A percentile compares a stretch with the other conserved stretches of the same genome.
Conservation (phyloP, 2,113 vertebrate genomes). For the Brachyistius frenatus region DNA sequence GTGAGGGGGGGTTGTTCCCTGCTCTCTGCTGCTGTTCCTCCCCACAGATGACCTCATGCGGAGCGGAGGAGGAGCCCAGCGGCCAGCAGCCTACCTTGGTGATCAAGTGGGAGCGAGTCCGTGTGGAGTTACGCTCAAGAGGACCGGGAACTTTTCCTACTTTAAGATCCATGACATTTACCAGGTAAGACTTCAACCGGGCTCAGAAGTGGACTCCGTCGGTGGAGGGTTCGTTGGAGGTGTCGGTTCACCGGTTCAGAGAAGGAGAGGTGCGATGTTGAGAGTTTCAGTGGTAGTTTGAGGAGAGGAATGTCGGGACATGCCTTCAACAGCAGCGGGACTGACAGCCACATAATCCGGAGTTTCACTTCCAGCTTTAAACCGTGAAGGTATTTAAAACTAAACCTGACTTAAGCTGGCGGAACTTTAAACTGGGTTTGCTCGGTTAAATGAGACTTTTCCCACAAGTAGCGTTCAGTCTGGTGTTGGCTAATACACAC, state of each 20-base stretch:
- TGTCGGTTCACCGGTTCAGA: neutral
- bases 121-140: slow-evolving; percentile 74
- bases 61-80: slow-evolving; percentile 65
- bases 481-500: neutral
- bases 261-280: slow-evolving; percentile 22
- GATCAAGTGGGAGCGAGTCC: slow-evolving; percentile 62
- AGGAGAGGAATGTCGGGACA: slow-evolving; percentile 77
- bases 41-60: slow-evolving; percentile 76
- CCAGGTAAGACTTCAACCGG: slow-evolving; percentile 73
- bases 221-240: neutral
- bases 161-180: slow-evolving; percentile 77
- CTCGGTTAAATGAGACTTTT: neutral
- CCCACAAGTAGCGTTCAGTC: neutral
- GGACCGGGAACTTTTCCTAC: slow-evolving; percentile 61
- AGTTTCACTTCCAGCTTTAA: neutral
- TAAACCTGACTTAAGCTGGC: neutral
- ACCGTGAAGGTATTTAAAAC: too few species aligned
- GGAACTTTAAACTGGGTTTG: neutral
- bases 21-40: slow-evolving; percentile 28
- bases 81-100: slow-evolving; percentile 67
- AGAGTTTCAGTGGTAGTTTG: slow-evolving; percentile 37
- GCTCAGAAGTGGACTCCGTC: neutral
- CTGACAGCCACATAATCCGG: slow-evolving; percentile 39
- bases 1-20: slow-evolving; percentile 24
- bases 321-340: slow-evolving; percentile 48